These are phyloP conservation scores for Tragelaphus scriptus DNA, from an alignment of 2,113 vertebrate species.

Conservation along the genomic window DNA sequence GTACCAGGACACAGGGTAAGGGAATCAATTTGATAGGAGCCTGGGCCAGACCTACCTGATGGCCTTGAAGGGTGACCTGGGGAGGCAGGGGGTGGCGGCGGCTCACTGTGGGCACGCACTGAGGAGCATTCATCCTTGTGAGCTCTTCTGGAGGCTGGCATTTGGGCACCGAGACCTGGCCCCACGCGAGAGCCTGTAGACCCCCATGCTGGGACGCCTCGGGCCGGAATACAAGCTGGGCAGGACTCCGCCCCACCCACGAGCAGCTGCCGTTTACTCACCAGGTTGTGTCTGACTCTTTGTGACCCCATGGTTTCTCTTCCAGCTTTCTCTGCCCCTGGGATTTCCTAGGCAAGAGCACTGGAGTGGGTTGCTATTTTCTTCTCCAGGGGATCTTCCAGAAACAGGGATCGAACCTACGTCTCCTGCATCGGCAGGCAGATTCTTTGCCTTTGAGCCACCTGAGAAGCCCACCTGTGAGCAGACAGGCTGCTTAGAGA, in stretches of 20 bases:
- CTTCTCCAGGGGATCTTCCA: not conserved
- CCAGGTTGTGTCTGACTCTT: not conserved
- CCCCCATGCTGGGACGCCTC: not conserved
- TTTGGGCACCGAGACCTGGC: not conserved
- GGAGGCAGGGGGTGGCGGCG: not conserved
- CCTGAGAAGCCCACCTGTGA: not conserved
- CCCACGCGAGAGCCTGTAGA: not conserved
- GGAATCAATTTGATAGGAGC: not conserved
- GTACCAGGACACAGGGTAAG: too few relatives aligned
- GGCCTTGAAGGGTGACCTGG: not conserved
- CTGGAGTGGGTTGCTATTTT: not conserved
- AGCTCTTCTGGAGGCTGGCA: not conserved
- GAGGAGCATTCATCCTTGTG: not conserved
- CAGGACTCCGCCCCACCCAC: not conserved
- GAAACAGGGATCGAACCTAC: not conserved
- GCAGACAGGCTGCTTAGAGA: not conserved
- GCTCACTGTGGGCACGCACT: not conserved
- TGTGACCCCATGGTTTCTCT: not conserved
- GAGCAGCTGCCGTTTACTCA: accelerated
- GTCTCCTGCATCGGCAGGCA: not conserved
- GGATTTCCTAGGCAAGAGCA: not conserved
- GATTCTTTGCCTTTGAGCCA: not conserved
- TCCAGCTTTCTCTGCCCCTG: not conserved
- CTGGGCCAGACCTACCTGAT: not conserved
- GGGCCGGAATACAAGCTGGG: not conserved